Evolutionary conservation across 2,113 vertebrate species (phyloP).

Genomic region (Pelusios castaneus): DNA sequence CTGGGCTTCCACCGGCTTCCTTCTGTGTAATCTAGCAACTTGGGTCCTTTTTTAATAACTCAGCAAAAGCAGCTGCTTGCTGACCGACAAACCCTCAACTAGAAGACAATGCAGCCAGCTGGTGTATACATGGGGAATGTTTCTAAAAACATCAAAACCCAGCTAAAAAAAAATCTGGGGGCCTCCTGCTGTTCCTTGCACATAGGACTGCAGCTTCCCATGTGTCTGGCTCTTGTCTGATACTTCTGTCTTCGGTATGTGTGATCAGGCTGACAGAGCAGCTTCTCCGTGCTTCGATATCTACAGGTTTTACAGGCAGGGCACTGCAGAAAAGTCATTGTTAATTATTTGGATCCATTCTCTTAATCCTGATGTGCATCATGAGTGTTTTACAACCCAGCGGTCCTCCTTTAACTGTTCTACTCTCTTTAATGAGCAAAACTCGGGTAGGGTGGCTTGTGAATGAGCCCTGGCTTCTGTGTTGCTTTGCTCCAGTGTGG

Average conservation of each 20-base stretch:
- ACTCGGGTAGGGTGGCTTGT: not conserved
- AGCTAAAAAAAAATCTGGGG: not conserved
- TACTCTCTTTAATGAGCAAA: not conserved
- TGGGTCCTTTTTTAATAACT: not conserved
- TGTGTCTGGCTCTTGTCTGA: not conserved
- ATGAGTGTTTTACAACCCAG: not conserved
- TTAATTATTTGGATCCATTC: not conserved
- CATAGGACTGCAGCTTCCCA: rapidly evolving
- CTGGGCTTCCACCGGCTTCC: not conserved
- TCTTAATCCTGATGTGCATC: not conserved
- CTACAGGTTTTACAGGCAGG: not conserved
- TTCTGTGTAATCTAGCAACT: not conserved
- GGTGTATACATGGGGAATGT: not conserved
- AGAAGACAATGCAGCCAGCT: not conserved
- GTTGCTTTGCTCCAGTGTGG: not conserved
- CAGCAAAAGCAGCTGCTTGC: not conserved
- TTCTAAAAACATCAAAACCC: not conserved
- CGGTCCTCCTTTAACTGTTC: not conserved
- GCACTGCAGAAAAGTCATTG: not conserved
- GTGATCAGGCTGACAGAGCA: not conserved
- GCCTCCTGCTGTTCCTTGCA: rapidly evolving
- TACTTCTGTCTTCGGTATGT: not conserved
- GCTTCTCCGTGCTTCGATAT: not conserved
- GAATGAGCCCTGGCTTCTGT: rapidly evolving
- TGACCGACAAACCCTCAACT: not conserved